A percentile compares a stretch with the other conserved stretches of the same genome.
Evolutionary conservation across 2,888 invertebrate species (phyloP).

Genomic region (Lydus trimaculatus): DNA sequence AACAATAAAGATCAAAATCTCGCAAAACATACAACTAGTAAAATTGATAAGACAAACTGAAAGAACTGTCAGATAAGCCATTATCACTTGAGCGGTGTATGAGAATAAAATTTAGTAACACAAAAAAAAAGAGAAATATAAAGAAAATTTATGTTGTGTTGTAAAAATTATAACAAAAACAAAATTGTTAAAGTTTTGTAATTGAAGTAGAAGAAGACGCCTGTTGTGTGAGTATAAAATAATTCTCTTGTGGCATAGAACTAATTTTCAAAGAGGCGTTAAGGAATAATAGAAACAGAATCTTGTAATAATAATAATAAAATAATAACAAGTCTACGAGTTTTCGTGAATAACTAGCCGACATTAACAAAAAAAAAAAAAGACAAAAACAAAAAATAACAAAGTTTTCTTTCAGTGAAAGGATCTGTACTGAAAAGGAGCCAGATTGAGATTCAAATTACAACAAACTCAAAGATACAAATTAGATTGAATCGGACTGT

Average conservation of each 20-base stretch:
- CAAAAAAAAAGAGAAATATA: neutral
- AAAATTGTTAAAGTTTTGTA: slow-evolving; percentile 28
- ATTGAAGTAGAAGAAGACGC: slow-evolving; percentile 34
- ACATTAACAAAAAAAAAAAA: neutral
- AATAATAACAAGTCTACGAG: slow-evolving; percentile 18
- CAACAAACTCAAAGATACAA: too few relatives aligned
- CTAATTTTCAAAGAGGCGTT: slow-evolving; percentile 33
- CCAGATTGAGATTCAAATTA: too few relatives aligned
- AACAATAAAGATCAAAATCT: too few relatives aligned
- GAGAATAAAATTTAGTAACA: slow-evolving; percentile 25
- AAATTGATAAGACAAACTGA: too few relatives aligned
- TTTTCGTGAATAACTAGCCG: slow-evolving; percentile 3
- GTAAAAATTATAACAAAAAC: slow-evolving; percentile 15
- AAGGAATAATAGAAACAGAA: slow-evolving; percentile 26
- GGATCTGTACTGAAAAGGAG: neutral
- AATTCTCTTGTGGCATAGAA: slow-evolving; percentile 38
- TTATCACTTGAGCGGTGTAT: too few relatives aligned
- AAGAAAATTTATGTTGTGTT: slow-evolving; percentile 1
- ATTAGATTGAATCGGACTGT: too few relatives aligned
- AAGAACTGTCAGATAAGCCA: too few relatives aligned
- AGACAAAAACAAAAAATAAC: neutral
- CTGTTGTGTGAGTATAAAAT: slow-evolving; percentile 34
- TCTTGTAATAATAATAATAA: slow-evolving; percentile 21
- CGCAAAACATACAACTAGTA: too few relatives aligned
- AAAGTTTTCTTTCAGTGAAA: neutral